phyloP scores from a whole-genome alignment of 2,113 vertebrate species.

The Hippocampus abdominalis region DNA sequence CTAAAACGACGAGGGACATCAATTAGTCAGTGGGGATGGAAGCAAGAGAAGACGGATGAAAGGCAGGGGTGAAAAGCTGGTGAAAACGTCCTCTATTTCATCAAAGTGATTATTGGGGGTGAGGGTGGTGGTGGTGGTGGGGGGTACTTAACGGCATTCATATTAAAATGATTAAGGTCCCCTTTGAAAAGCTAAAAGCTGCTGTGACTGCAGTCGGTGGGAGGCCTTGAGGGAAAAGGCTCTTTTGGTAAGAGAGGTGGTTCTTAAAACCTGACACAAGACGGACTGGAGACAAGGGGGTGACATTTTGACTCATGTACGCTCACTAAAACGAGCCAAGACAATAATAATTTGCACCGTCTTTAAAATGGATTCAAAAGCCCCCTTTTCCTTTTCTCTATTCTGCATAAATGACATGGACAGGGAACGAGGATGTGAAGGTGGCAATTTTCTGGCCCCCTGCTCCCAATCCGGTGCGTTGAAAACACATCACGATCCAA shows the following conservation, averaged over 20 bases:
- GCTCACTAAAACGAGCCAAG: neutral
- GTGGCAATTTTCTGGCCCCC: neutral
- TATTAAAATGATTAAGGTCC: constrained; percentile 75
- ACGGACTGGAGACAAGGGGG: neutral
- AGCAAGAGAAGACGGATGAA: constrained; percentile 72
- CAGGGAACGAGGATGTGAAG: neutral
- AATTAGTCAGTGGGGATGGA: constrained; percentile 49
- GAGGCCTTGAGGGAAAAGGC: constrained; percentile 55
- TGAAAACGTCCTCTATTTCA: constrained; percentile 69
- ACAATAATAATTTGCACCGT: neutral
- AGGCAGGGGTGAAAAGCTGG: constrained; percentile 65
- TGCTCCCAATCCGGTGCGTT: neutral
- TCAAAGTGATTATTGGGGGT: constrained; percentile 70
- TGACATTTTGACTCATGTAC: neutral
- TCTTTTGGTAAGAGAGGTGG: constrained; percentile 43
- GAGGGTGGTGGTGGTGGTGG: constrained; percentile 10
- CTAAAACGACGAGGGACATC: constrained; percentile 19
- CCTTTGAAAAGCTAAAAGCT: constrained; percentile 67
- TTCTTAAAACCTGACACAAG: constrained; percentile 49
- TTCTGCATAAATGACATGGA: neutral
- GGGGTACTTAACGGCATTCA: constrained; percentile 73
- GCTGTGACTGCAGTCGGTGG: constrained; percentile 55
- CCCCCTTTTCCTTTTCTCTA: neutral
- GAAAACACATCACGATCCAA: neutral
- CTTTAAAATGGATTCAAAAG: neutral